Evolutionary conservation across 1,140 invertebrate species (phyloP).

Genomic region (Conus betulinus): DNA sequence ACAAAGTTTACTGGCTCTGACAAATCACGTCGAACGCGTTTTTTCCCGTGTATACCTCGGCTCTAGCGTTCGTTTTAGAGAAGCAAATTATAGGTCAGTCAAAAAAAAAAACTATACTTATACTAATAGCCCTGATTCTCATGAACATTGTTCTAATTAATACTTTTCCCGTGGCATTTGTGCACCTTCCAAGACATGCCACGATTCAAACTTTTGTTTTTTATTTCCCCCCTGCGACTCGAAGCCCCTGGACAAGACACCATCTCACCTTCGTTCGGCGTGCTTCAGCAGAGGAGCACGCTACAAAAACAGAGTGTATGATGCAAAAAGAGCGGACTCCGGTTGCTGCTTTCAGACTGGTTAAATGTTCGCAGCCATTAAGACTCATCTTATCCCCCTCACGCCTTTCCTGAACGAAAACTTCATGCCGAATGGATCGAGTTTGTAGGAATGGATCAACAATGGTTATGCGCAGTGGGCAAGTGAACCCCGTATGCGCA

Average conservation of each 20-base stretch:
- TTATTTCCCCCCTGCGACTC: background rate
- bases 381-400: conserved; percentile 63
- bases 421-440: conserved; percentile 51
- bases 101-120: background rate
- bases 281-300: conserved; percentile 83
- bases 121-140: background rate
- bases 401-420: conserved; percentile 35
- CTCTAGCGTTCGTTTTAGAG: background rate
- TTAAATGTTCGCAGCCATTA: conserved; percentile 84
- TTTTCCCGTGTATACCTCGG: background rate
- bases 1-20: background rate
- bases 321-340: conserved; percentile 85
- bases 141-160: background rate
- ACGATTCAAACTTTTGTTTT: background rate
- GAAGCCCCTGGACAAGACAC: background rate
- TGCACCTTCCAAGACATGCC: background rate
- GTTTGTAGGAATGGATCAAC: conserved; percentile 43
- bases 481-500: conserved; percentile 45
- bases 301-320: conserved; percentile 86
- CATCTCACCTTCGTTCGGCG: conserved; percentile 82
- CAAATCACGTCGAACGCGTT: background rate
- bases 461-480: conserved; percentile 60
- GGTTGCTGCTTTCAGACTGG: conserved; percentile 85
- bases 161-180: background rate
- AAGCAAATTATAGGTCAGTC: background rate